These are phyloP conservation scores for Scalopus aquaticus DNA, from an alignment of 2,113 vertebrate genomes.

Conservation along the genomic window DNA sequence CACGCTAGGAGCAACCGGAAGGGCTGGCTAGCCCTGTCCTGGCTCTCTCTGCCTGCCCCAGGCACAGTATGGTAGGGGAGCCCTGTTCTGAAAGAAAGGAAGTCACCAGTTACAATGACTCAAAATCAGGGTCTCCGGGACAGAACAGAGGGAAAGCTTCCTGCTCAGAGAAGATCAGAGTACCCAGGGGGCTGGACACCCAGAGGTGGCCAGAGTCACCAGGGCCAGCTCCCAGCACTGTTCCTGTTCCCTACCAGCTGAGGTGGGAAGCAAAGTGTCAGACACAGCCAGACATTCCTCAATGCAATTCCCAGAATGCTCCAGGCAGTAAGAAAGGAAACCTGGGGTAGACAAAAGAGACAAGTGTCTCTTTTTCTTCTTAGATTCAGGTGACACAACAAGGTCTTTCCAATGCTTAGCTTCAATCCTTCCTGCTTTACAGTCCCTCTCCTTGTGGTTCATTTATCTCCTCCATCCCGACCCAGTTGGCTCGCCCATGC, in stretches of 20 bases:
- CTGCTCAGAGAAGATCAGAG: background rate
- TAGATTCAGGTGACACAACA: background rate
- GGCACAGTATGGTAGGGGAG: constrained; percentile 8
- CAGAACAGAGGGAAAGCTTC: background rate
- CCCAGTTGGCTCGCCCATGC: background rate
- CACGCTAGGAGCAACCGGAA: constrained; percentile 70
- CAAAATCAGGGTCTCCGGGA: background rate
- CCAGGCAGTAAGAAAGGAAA: background rate
- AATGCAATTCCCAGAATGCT: background rate
- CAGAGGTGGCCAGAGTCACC: background rate
- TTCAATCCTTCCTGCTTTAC: background rate
- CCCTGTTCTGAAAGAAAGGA: background rate
- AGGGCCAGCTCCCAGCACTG: background rate
- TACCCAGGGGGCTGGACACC: background rate
- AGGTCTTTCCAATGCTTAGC: background rate
- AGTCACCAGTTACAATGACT: background rate
- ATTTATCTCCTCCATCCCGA: background rate
- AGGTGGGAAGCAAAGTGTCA: constrained; percentile 1
- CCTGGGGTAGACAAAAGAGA: background rate
- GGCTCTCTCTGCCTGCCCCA: constrained; percentile 41
- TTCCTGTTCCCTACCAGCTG: background rate
- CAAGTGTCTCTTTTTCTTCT: background rate
- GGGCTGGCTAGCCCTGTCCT: constrained; percentile 74
- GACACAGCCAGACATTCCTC: background rate
- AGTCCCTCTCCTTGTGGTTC: background rate